A percentile compares a stretch with the other conserved stretches of the same genome.
These are phyloP conservation scores for Emydura subglobosa DNA, from an alignment of 2,113 vertebrate genomes.

Conservation along the genomic window DNA sequence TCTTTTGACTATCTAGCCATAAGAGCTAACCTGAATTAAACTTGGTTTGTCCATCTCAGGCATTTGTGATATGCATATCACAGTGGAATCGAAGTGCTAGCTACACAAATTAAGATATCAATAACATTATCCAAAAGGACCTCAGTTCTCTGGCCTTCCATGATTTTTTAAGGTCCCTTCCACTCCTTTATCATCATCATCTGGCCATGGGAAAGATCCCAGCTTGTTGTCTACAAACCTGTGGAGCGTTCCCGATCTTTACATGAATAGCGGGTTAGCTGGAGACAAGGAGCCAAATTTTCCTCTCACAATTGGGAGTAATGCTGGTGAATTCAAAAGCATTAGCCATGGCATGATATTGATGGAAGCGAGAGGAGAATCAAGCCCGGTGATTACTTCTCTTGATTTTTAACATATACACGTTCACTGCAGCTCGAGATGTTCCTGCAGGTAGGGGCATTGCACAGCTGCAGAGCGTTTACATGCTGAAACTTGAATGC, in stretches of 20 bases:
- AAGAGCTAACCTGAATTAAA: neutral
- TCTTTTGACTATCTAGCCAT: neutral
- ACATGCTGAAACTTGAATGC: neutral
- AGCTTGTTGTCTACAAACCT: neutral
- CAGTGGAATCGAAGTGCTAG: neutral
- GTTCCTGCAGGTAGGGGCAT: neutral
- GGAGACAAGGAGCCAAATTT: neutral
- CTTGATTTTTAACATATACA: rapidly evolving
- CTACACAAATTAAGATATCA: neutral
- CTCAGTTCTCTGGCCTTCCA: neutral
- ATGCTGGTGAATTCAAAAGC: neutral
- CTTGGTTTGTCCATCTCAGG: neutral
- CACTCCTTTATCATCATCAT: rapidly evolving
- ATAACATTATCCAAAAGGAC: neutral
- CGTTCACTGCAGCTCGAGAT: neutral
- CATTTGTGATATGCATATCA: neutral
- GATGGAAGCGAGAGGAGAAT: neutral
- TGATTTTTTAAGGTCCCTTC: neutral
- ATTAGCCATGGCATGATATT: rapidly evolving
- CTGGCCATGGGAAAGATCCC: neutral
- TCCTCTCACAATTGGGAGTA: neutral
- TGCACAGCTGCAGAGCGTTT: neutral
- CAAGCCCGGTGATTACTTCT: neutral
- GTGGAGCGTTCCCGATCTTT: neutral
- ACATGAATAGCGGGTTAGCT: neutral